Evolutionary conservation across 1,140 invertebrate genomes (phyloP).

Genomic region (Fragariocoptes setiger): DNA sequence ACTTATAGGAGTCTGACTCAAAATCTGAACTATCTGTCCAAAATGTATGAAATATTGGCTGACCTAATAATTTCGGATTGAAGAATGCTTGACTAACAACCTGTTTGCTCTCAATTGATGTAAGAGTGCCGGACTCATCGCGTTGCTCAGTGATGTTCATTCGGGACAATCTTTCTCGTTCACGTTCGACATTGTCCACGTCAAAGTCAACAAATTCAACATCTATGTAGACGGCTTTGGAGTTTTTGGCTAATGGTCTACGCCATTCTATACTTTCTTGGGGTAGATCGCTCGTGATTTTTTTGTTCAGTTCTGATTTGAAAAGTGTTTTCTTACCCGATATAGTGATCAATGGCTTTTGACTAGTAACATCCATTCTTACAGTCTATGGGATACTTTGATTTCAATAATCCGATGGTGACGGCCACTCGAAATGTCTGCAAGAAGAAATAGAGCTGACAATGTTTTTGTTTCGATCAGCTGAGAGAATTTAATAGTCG

Average conservation of each 20-base stretch:
- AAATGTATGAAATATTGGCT: slow-evolving; percentile 70
- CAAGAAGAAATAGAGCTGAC: no score
- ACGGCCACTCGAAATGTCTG: no score
- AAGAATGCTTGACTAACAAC: background rate
- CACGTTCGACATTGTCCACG: slow-evolving; percentile 18
- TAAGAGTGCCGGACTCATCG: slow-evolving; percentile 18
- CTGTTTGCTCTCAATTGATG: slow-evolving; percentile 15
- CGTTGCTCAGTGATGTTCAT: background rate
- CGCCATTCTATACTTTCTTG: slow-evolving; percentile 8
- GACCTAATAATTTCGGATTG: slow-evolving; percentile 26
- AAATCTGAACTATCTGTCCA: slow-evolving; percentile 54
- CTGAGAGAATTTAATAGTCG: no score
- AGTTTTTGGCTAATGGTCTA: slow-evolving; percentile 21
- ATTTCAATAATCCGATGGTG: background rate
- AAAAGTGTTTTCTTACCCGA: background rate
- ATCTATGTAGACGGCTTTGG: slow-evolving; percentile 31
- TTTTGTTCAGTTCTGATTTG: background rate
- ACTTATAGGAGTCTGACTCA: slow-evolving; percentile 1
- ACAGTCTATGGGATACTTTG: background rate
- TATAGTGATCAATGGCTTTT: background rate
- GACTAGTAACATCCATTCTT: background rate
- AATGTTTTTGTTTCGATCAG: no score
- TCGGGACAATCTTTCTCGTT: slow-evolving; percentile 17
- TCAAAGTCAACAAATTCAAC: slow-evolving; percentile 48
- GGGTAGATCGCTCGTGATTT: slow-evolving; percentile 4